Evolutionary conservation across 2,888 invertebrate species (phyloP).

Genomic region (Andrena praecox): DNA sequence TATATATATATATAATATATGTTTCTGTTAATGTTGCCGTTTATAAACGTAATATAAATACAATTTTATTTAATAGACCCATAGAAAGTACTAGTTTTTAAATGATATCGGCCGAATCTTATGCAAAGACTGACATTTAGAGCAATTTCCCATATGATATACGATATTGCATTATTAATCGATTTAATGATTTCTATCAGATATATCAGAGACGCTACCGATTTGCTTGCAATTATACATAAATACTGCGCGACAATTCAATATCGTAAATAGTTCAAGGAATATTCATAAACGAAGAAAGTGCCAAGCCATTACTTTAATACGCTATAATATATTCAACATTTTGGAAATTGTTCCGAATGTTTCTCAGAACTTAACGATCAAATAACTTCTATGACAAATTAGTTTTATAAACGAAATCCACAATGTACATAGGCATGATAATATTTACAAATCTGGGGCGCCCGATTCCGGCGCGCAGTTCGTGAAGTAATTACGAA

Average conservation of each 20-base stretch:
- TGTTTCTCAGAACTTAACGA: conserved; percentile 42
- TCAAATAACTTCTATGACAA: conserved; percentile 38
- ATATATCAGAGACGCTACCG: background rate
- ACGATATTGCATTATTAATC: conserved; percentile 27
- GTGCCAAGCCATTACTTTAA: conserved; percentile 52
- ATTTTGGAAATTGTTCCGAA: conserved; percentile 58
- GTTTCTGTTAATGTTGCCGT: conserved; percentile 36
- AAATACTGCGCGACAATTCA: conserved; percentile 22
- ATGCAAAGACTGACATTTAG: conserved; percentile 58
- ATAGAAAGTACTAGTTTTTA: conserved; percentile 26
- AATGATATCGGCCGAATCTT: conserved; percentile 30
- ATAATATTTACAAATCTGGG: conserved; percentile 24
- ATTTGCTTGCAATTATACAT: conserved; percentile 30
- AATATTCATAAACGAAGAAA: conserved; percentile 30
- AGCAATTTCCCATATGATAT: conserved; percentile 54
- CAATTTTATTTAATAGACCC: conserved; percentile 26
- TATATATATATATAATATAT: conserved; percentile 30
- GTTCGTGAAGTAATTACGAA: conserved; percentile 21
- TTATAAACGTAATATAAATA: conserved; percentile 24
- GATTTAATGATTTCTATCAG: conserved; percentile 22
- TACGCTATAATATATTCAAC: conserved; percentile 39
- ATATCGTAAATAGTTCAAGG: conserved; percentile 20
- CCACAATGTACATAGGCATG: conserved; percentile 10
- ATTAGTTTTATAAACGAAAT: conserved; percentile 38
- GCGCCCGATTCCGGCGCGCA: conserved; percentile 9